Evolutionary conservation across 2,888 invertebrate species (phyloP), one percentile per base, ranked within the genome.

Genomic region (Ptychoptera contaminata): DNA sequence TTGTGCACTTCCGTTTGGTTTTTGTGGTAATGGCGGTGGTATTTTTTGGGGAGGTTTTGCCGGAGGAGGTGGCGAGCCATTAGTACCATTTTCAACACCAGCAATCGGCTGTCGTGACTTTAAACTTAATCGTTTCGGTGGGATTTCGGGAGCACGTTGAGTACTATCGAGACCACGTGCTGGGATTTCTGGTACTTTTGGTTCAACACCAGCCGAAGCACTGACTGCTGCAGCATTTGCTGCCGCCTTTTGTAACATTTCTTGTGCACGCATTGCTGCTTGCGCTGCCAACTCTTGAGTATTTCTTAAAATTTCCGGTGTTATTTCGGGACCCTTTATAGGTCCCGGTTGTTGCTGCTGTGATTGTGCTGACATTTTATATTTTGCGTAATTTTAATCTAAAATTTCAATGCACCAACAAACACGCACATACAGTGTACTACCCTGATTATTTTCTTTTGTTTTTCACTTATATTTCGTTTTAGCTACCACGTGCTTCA

Each of bases 261-360:
- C 63, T 50, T 66, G 63, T 6, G 59, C 65, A 16, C 63, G 57
- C 29, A 62, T 52, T 4, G 65, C 65, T 7, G 65, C 66, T 51
- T 64, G 65, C 34, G 63, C 57, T n/a, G 66, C 65, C 37, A 66
- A 47, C 46, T 65, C 65, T 6, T 63, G 63, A 45, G 58, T 63
- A 44, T 63, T 55, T 39, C 62, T 62, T 30, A 65, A 60, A 47
- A 66, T 59, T 52, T 66, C 64, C 2, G 62, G 59, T 23, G 60
- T 56, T 49, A 66, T 51, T 51, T 65, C 62, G 1, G 51, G 49
- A 49, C 50, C 34, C 52, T 54, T 45, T 31, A 51, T 35, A 49
- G 52, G 47, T 46, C 48, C 46, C 23, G 43, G 10, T 31, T 44
- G 43, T 44, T 14, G 50, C 52, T 35, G 55, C 16, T 35, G 31